These are phyloP conservation scores for Mesorhabditis spiculigera DNA, from an alignment of 2,888 invertebrate species.

Conservation along the genomic window DNA sequence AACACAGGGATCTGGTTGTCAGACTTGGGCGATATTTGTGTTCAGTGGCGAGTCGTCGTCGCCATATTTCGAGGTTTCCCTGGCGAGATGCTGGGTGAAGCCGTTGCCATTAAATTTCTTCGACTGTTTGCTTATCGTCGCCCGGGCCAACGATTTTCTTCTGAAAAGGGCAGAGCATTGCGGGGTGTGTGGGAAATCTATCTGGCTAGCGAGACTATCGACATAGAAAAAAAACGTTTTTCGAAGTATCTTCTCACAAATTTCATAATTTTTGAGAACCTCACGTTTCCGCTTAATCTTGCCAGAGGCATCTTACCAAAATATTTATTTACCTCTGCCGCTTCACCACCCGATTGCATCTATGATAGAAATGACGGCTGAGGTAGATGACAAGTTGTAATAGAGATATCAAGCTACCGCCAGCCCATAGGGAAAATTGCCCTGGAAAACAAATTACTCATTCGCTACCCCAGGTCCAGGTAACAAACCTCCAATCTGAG, in stretches of 20 bases:
- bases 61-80: background rate
- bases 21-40: too few species aligned
- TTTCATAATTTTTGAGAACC: too few species aligned
- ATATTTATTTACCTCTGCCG: conserved; percentile 11
- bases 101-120: background rate
- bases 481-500: conserved; percentile 48
- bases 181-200: too few species aligned
- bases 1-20: too few species aligned
- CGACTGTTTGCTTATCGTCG: background rate
- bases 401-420: conserved; percentile 48
- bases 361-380: conserved; percentile 19
- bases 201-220: too few species aligned
- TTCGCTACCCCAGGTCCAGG: background rate
- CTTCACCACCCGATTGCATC: conserved; percentile 15
- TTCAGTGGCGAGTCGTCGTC: too few species aligned
- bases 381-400: conserved; percentile 45
- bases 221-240: too few species aligned
- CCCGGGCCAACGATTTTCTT: background rate
- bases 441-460: conserved; percentile 27
- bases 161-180: background rate
- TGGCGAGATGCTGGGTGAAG: background rate
- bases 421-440: conserved; percentile 53
- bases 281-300: too few species aligned
- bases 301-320: background rate
- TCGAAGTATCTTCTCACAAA: too few species aligned